Conservation (phyloP, 2,113 vertebrate genomes). For the Progne subis region DNA sequence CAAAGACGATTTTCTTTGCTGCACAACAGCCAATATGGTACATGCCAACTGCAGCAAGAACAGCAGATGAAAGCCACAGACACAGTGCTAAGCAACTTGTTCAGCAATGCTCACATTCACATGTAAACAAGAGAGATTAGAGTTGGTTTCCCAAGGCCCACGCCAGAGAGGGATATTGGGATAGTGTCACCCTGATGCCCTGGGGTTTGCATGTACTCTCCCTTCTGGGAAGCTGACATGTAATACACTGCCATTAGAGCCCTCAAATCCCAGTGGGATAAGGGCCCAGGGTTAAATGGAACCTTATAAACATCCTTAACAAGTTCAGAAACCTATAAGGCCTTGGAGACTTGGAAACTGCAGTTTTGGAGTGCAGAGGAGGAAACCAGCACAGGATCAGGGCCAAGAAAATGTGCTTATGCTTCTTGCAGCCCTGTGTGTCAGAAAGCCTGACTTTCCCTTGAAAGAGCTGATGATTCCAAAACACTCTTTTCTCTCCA, state of each 20-base stretch:
- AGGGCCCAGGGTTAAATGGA: neutral
- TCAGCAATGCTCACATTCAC: neutral
- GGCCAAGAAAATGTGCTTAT: neutral
- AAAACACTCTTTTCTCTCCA: neutral
- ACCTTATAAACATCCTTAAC: neutral
- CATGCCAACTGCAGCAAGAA: conserved; percentile 12
- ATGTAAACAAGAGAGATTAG: conserved; percentile 24
- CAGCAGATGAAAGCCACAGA: conserved; percentile 52
- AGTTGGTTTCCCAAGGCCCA: neutral
- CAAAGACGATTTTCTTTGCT: neutral
- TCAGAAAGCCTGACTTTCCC: conserved; percentile 2
- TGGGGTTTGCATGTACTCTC: neutral
- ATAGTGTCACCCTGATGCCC: neutral
- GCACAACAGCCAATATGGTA: conserved; percentile 12
- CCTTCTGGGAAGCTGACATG: neutral
- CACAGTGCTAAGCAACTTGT: conserved; percentile 43
- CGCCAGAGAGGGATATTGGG: neutral
- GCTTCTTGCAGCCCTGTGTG: neutral
- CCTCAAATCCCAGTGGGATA: neutral
- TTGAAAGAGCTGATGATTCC: neutral
- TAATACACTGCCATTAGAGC: neutral
- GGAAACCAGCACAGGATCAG: neutral
- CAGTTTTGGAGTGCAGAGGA: neutral
- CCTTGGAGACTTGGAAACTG: neutral
- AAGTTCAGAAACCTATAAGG: neutral